Evolutionary conservation across 2,888 invertebrate genomes (phyloP).

Genomic region (Rhopalosiphum nymphaeae): DNA sequence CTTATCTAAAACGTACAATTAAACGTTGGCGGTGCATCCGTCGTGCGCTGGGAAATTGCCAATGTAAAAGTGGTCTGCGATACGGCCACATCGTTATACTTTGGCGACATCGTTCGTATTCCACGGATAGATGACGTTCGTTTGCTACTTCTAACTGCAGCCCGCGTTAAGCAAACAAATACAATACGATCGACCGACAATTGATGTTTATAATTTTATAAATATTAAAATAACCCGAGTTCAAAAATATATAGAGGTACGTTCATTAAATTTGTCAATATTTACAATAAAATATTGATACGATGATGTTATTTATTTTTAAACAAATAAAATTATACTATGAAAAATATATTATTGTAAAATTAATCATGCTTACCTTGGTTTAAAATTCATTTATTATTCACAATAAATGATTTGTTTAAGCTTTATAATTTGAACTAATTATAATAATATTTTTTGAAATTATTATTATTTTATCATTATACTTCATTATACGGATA

Average conservation of each 20-base stretch:
- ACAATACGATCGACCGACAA: not conserved
- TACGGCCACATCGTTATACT: not conserved
- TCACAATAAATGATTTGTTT: not conserved
- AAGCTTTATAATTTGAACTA: not conserved
- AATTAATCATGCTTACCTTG: not conserved
- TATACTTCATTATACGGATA: not conserved
- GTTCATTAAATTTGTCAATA: not conserved
- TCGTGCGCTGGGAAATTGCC: not conserved
- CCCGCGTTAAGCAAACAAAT: not conserved
- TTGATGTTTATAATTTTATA: not conserved
- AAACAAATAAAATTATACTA: not conserved
- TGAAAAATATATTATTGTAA: not conserved
- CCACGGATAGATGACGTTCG: not conserved
- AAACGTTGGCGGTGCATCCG: constrained; percentile 9
- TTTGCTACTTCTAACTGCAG: not conserved
- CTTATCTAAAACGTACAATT: constrained; percentile 31
- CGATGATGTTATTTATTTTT: not conserved
- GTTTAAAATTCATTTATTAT: not conserved
- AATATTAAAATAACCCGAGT: not conserved
- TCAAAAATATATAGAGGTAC: not conserved
- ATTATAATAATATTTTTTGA: not conserved
- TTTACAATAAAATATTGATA: not conserved
- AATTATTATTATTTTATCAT: constrained; percentile 1
- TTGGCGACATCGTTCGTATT: not conserved
- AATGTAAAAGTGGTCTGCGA: not conserved